phyloP scores from a whole-genome alignment of 1,140 invertebrate species.

The Gonatopus flavifemur region DNA sequence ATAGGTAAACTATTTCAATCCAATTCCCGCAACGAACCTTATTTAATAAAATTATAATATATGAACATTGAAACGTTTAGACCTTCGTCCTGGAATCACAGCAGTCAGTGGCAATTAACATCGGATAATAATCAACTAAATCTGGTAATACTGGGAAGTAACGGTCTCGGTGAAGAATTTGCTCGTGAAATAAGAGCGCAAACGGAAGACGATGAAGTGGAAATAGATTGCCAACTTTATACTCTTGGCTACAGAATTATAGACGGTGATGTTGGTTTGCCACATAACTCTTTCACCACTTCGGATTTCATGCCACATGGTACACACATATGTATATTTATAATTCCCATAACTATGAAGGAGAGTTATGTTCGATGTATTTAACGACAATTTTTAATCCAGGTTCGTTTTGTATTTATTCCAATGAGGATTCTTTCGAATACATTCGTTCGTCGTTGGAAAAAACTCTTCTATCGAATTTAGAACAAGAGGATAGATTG shows the following conservation, averaged over 20 bases:
- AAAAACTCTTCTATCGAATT: conserved; percentile 86
- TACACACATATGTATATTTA: conserved; percentile 46
- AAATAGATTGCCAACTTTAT: conserved; percentile 80
- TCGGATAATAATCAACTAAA: conserved; percentile 73
- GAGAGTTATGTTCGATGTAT: neutral
- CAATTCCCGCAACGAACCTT: conserved; percentile 5
- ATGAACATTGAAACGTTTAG: conserved; percentile 57
- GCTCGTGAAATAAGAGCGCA: conserved; percentile 75
- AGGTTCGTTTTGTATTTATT: conserved; percentile 89
- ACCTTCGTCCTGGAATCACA: conserved; percentile 69
- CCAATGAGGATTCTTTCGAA: conserved; percentile 87
- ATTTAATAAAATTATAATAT: conserved; percentile 20
- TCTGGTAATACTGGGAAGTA: conserved; percentile 74
- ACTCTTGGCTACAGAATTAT: conserved; percentile 83
- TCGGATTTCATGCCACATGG: conserved; percentile 78
- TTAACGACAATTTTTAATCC: conserved; percentile 16
- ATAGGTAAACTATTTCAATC: conserved; percentile 55
- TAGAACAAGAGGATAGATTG: conserved; percentile 86
- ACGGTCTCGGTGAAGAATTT: conserved; percentile 77
- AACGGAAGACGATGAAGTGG: conserved; percentile 81
- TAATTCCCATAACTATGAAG: neutral
- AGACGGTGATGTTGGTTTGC: conserved; percentile 80
- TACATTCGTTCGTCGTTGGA: conserved; percentile 90
- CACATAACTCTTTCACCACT: conserved; percentile 75
- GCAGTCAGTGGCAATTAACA: conserved; percentile 68